Conservation (phyloP, 2,113 vertebrate genomes). For the Arizona elegans region DNA sequence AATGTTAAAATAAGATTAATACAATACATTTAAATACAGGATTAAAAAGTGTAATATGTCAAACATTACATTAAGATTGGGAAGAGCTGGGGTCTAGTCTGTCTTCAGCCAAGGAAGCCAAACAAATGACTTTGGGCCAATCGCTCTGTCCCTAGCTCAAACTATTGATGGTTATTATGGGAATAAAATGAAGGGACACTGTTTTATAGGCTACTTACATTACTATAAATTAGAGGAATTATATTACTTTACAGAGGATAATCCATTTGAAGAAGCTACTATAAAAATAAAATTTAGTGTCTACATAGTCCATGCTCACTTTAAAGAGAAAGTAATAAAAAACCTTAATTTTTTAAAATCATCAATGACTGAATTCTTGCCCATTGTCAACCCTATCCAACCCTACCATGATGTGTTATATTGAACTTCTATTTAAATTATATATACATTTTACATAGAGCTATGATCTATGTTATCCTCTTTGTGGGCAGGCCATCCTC, state of each 20-base stretch:
- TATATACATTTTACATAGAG: not conserved
- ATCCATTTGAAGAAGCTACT: not conserved
- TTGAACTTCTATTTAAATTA: not conserved
- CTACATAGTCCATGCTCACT: not conserved
- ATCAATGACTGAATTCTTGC: not conserved
- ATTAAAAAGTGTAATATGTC: not conserved
- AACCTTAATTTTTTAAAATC: not conserved
- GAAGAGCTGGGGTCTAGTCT: not conserved
- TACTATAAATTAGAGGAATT: not conserved
- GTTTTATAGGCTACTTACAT: not conserved
- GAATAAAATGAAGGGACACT: not conserved
- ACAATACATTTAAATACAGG: not conserved
- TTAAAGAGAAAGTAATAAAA: not conserved
- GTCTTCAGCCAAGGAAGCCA: not conserved
- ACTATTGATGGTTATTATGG: not conserved
- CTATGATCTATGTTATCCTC: not conserved
- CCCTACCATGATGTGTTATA: not conserved
- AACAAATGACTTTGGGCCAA: not conserved
- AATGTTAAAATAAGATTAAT: not conserved
- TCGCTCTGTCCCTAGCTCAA: not conserved
- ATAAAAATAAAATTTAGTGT: not conserved
- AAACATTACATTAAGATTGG: not conserved
- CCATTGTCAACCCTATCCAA: not conserved
- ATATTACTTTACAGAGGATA: not conserved
- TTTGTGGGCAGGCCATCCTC: not conserved